Evolutionary conservation across 2,113 vertebrate genomes (phyloP).

Genomic region (Montifringilla adamsi): DNA sequence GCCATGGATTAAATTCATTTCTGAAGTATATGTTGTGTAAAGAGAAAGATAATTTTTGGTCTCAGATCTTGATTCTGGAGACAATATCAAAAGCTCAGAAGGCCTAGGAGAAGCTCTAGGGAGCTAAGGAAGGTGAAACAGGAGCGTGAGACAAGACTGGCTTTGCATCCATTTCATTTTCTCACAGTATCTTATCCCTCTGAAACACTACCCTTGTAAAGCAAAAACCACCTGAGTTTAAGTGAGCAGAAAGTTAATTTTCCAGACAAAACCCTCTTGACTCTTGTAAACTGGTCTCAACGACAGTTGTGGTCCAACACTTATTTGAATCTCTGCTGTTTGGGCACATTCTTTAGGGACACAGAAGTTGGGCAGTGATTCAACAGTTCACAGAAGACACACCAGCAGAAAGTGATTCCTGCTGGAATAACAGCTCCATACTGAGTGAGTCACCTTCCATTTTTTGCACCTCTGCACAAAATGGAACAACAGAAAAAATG

Average conservation of each 20-base stretch:
- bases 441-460: not conserved
- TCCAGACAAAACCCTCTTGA: not conserved
- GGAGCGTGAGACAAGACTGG: rapidly evolving
- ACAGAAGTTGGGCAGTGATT: not conserved
- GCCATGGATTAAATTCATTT: not conserved
- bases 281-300: not conserved
- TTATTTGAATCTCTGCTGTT: not conserved
- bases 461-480: not conserved
- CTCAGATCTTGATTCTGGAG: not conserved
- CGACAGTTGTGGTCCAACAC: not conserved
- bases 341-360: not conserved
- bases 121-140: not conserved
- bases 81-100: not conserved
- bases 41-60: not conserved
- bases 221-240: not conserved
- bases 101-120: not conserved
- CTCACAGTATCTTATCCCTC: not conserved
- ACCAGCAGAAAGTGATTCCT: not conserved
- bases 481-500: not conserved
- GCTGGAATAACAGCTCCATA: not conserved
- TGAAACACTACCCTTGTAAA: not conserved
- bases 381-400: not conserved
- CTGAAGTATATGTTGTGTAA: not conserved
- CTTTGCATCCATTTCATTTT: not conserved
- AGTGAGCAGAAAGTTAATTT: not conserved